Conservation (phyloP, 2,797 vertebrate genomes). For the Oryzias dopingdopingensis region DNA sequence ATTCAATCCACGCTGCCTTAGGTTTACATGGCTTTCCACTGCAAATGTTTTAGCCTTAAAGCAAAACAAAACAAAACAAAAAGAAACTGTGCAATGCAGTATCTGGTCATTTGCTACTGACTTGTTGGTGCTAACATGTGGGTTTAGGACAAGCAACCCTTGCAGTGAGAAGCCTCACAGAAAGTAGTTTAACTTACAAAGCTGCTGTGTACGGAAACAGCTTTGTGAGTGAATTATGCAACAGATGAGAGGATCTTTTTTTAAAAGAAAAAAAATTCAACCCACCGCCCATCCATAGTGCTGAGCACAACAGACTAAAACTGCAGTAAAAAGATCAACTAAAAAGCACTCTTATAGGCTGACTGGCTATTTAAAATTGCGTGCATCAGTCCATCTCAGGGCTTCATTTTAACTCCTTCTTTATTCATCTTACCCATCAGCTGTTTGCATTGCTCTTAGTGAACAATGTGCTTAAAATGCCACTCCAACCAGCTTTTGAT, state of each 20-base stretch:
- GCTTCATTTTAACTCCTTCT: constrained; percentile 29
- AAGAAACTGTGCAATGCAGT: constrained; percentile 70
- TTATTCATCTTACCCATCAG: constrained; percentile 17
- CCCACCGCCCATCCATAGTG: constrained; percentile 19
- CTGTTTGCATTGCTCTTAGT: constrained; percentile 16
- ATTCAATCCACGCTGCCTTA: constrained; percentile 91
- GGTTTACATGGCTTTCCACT: constrained; percentile 87
- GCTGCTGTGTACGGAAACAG: constrained; percentile 10
- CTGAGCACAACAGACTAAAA: constrained; percentile 12
- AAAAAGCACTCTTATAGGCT: constrained; percentile 4
- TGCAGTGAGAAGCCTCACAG: constrained; percentile 14
- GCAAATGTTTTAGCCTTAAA: constrained; percentile 93
- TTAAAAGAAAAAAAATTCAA: constrained; percentile 7
- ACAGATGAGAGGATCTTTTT: constrained; percentile 20
- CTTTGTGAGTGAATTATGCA: constrained; percentile 53
- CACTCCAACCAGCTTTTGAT: too few species aligned
- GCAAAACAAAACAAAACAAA: constrained; percentile 15
- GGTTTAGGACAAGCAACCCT: constrained; percentile 44
- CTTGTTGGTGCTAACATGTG: constrained; percentile 51
- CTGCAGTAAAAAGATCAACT: constrained; percentile 32
- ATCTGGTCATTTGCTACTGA: constrained; percentile 46
- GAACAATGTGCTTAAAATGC: constrained; percentile 15
- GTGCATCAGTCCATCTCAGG: constrained; percentile 42
- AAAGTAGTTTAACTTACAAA: constrained; percentile 18
- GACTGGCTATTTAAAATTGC: constrained; percentile 3